Evolutionary conservation across 2,797 vertebrate species (phyloP).

Genomic region (Cichlasoma orientale): DNA sequence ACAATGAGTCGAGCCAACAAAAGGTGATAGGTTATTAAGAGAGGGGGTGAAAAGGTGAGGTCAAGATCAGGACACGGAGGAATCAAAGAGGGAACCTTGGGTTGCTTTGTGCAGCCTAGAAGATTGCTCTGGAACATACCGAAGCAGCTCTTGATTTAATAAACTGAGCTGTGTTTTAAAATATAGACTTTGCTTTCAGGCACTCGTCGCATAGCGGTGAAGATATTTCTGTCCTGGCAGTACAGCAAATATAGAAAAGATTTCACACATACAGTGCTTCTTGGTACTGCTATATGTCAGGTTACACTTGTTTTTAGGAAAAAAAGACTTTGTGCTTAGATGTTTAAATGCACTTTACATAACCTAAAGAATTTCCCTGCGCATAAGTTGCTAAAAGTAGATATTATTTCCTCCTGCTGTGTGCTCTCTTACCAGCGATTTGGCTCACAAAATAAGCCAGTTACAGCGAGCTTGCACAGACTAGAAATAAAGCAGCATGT

Average conservation of each 20-base stretch:
- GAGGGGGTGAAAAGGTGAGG: constrained; percentile 50
- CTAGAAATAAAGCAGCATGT: constrained; percentile 10
- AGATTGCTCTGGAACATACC: constrained; percentile 29
- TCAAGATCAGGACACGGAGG: constrained; percentile 39
- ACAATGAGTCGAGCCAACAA: constrained; percentile 11
- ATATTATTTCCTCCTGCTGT: constrained; percentile 10
- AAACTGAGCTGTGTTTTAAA: constrained; percentile 20
- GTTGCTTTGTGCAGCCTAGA: constrained; percentile 14
- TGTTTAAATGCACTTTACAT: constrained; percentile 26
- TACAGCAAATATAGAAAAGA: constrained; percentile 1
- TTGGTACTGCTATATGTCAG: neutral
- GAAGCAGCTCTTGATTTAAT: constrained; percentile 34
- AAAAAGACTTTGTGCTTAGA: constrained; percentile 16
- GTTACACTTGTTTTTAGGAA: neutral
- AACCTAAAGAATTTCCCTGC: neutral
- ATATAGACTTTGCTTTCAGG: neutral
- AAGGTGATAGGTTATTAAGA: constrained; percentile 49
- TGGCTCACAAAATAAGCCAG: constrained; percentile 19
- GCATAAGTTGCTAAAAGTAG: constrained; percentile 15
- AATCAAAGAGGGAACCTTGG: constrained; percentile 9
- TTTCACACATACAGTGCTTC: constrained; percentile 8
- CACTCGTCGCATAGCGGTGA: constrained; percentile 12
- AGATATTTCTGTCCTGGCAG: neutral
- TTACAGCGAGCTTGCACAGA: constrained; percentile 1
- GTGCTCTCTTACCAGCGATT: constrained; percentile 35